These are phyloP conservation scores for Bos indicus DNA, from an alignment of 2,113 vertebrate species.

Conservation along the genomic window DNA sequence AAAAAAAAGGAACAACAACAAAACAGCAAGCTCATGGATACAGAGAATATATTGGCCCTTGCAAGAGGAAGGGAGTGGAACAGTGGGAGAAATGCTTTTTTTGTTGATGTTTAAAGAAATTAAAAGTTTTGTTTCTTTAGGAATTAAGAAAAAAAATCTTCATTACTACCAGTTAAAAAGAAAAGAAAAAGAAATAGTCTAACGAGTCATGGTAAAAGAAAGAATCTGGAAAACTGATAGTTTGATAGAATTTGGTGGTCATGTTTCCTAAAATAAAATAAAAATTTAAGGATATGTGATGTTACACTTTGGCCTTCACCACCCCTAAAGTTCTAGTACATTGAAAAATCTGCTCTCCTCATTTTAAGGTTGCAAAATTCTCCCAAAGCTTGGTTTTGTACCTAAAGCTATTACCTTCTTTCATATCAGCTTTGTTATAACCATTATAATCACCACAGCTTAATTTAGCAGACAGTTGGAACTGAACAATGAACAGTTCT, in stretches of 20 bases:
- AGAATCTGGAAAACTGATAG: neutral
- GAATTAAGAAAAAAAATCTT: neutral
- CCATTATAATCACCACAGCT: slow-evolving; percentile 63
- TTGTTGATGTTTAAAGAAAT: neutral
- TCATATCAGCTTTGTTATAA: slow-evolving; percentile 64
- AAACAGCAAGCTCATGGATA: neutral
- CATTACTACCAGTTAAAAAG: neutral
- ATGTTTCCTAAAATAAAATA: neutral
- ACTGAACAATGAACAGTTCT: slow-evolving; percentile 35
- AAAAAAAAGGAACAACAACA: neutral
- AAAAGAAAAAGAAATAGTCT: neutral
- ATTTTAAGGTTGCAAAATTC: neutral
- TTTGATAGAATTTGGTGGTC: neutral
- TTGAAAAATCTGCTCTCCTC: slow-evolving; percentile 29
- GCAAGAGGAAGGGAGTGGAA: neutral
- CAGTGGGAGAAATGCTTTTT: neutral
- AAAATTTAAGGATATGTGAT: neutral
- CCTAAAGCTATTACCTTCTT: slow-evolving; percentile 44
- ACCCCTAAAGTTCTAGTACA: neutral
- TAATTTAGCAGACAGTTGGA: slow-evolving; percentile 78
- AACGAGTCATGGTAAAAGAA: slow-evolving; percentile 22
- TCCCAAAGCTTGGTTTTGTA: slow-evolving; percentile 20
- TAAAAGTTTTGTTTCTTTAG: neutral
- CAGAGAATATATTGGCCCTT: neutral
- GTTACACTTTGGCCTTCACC: neutral